These are phyloP conservation scores for Siphamia tubifer DNA, from an alignment of 2,113 vertebrate genomes.

Conservation along the genomic window DNA sequence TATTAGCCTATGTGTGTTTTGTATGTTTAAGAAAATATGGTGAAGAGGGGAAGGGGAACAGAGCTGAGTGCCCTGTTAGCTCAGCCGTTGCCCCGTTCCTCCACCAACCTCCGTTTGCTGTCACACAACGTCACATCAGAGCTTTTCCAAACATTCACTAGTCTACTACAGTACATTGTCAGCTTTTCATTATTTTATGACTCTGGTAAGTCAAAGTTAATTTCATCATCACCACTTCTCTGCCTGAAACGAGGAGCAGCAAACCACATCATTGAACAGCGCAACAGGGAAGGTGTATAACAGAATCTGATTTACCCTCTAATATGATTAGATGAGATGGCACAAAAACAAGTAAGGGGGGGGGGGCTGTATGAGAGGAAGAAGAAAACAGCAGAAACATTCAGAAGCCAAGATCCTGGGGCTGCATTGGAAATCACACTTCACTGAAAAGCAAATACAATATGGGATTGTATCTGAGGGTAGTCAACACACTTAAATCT, in stretches of 20 bases:
- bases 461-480: slow-evolving; percentile 7
- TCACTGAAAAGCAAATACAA: neutral
- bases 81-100: neutral
- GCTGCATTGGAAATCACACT: slow-evolving; percentile 13
- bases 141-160: slow-evolving; percentile 18
- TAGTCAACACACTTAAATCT: slow-evolving; percentile 7
- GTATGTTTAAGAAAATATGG: slow-evolving; percentile 12
- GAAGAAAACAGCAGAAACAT: slow-evolving; percentile 21
- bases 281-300: slow-evolving; percentile 28
- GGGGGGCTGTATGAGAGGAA: neutral
- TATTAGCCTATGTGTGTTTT: neutral
- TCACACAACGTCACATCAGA: neutral
- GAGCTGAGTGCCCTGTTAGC: slow-evolving; percentile 2
- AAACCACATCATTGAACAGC: slow-evolving; percentile 6
- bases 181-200: slow-evolving; percentile 43
- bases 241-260: neutral
- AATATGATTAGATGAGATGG: slow-evolving; percentile 16
- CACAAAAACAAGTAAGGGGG: neutral
- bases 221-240: slow-evolving; percentile 34
- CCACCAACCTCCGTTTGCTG: neutral
- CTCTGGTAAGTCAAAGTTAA: slow-evolving; percentile 20
- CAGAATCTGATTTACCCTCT: slow-evolving; percentile 26
- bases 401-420: neutral
- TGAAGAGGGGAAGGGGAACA: slow-evolving; percentile 6
- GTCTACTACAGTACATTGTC: slow-evolving; percentile 1